Evolutionary conservation across 2,888 invertebrate genomes (phyloP), one percentile per base, ranked within the genome.

Genomic region (Mythimna vitellina): DNA sequence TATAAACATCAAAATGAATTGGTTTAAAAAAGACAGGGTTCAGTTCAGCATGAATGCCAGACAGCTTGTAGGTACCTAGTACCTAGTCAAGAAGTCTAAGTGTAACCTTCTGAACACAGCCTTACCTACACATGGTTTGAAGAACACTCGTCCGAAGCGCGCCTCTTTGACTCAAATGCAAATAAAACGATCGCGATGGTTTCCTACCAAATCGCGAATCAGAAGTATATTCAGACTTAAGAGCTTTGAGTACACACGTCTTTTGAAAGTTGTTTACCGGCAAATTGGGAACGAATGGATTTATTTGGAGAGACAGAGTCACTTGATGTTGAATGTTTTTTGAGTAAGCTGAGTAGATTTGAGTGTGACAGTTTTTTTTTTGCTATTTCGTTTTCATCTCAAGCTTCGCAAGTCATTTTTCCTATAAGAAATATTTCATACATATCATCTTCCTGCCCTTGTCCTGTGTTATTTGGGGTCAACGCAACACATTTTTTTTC

Each of bases 171-270:
- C 42, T 86, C 82, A 76, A 89, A 88, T 85, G 85, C 89, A 87
- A 89, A 88, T 89, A 89, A 87, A 89, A 85, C 84, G 83, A 85
- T 87, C 86, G 81, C 84, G 82, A 85, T 86, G 86, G 81, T 87
- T 87, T 86, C 82, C 84, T 80, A 86, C 86, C 87, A 88, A 89
- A 89, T 91, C 92, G 91, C 89, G 91, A 91, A 91, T 92, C 92
- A 91, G 89, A 73, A 90, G 83, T 87, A 90, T 88, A 90, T 88
- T 91, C 77, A 78, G 70, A 66, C 71, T 77, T 77, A 70, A 86
- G 82, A 80, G 83, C 54, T 66, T 74, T 63, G n/a, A 75, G 80
- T 63, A 58, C 58, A 63, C 66, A 29, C 58, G 66, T 78, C 73
- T 70, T 76, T 80, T 81, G 81, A 67, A 73, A 76, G 68, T 46